Evolutionary conservation across 1,140 invertebrate genomes (phyloP), one percentile per base, ranked within the genome.

Genomic region (Drosophila bocki): DNA sequence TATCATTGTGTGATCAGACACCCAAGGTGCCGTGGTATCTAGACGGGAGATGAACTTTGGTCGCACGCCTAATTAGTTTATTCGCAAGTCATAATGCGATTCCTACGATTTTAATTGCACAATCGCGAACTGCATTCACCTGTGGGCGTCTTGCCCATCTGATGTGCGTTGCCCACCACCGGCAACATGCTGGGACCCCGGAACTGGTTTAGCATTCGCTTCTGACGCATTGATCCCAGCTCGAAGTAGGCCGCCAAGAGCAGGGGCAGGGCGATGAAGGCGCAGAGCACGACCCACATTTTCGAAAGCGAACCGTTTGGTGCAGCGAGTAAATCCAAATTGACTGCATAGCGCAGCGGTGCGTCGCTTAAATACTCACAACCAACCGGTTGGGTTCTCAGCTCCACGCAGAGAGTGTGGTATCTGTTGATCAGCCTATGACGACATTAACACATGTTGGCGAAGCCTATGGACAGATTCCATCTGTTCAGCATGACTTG

Each of bases 131-230:
- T 17, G 26, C 39, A 65, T 33, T 59, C 12, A 72, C 91, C 91
- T 67, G 79, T 37, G 26, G 91, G 86, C 53, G 60, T 91, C 33
- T 87, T 88, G 39, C 81, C 91, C 59, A 91, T 58, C 67, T 91
- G 86, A 74, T 86, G 90, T 6, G 75, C 79, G 63, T 92, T 92
- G 0, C 91, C 91, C 17, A 92, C 37, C n/a, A 92, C 7, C 1
- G 91, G 90, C 45, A 86, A 15, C 9, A 77, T 67, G 7, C 80
- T 53, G 9, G 91, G 86, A 1, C 91, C 91, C 9, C 41, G 53
- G 7, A 90, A 50, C 29, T 77, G 82, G 44, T 78, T 83, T 13
- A 92, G 32, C 50, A 63, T 15, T 9, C 63, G 74, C 19, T 65
- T 78, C 15, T 70, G 51, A 2, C 54, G 60, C 26, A 68, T 62